Base-by-base conservation (phyloP, 2,888 invertebrate genomes). In the Camptogramma bilineatum region DNA sequence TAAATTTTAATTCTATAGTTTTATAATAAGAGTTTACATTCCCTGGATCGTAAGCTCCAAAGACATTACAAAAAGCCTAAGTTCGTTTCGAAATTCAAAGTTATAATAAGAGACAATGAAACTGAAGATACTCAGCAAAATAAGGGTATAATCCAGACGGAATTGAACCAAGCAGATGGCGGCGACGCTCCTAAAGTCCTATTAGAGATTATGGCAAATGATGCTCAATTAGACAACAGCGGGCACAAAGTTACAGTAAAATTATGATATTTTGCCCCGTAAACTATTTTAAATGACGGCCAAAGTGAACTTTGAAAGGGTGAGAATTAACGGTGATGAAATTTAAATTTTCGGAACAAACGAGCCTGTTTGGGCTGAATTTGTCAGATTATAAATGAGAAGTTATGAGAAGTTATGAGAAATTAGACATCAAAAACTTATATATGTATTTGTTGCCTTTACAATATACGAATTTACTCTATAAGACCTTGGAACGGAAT, bases 161-260 rank as follows among this genome's bases (percentile, higher is more conserved):
- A 55, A 44, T 63, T 58, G 55, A 59, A 60, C 39, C 57, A 52
- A 51, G 42, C 72, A 72, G 72, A 65, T 72, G 72, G 64, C 56
- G 44, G 48, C 50, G 59, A 70, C 63, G 70, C 47, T 58, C 44
- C 63, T 50, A 62, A 63, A 64, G 61, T 63, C 39, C 51, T 57
- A 62, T 64, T 63, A 70, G 56, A 68, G 65, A 63, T 70, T 65
- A 68, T 53, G 58, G 63, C 54, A 69, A 69, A 69, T 66, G 69
- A 69, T 64, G 65, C 62, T 51, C 67, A 70, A 70, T 72, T 72
- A 70, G 66, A 68, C 69, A 70, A 66, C 72, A 68, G 69, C 56
- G 59, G 59, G 58, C 34, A 10, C 59, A 34, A 61, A 65, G 60
- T 56, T 31, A 47, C 55, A 57, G 48, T 56, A 53, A 64, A 59